Evolutionary conservation across 1,140 invertebrate species (phyloP), one percentile per base, ranked within the genome.

Genomic region (Berghia stephanieae): DNA sequence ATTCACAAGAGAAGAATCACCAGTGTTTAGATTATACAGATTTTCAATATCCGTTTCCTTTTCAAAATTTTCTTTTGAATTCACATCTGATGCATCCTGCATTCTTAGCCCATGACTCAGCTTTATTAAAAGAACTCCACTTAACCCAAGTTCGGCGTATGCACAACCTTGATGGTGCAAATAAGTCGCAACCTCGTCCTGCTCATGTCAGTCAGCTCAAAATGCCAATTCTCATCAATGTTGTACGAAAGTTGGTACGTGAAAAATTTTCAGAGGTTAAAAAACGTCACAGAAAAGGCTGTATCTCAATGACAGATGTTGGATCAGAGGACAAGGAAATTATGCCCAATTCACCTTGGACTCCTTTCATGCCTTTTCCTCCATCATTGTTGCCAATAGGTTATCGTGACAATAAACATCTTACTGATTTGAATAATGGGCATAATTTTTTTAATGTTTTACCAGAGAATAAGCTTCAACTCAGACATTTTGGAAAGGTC

Each of bases 171-270:
- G 80, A 81, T 46, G 77, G 81, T 16, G 69, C 76, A 52, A 81
- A 44, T 34, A 75, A 78, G 71, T 79, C 52, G n/a, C 74, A 63
- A 24, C 77, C 72, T 57, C 73, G 75, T 13, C 78, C 78, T 57
- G 78, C 83, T 8, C 83, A 83, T 74, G 74, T 76, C 43, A 79
- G 85, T 55, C 83, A 88, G 68, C 72, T 85, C 10, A 86, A 83
- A 78, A 78, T 90, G 68, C 88, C 90, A n/a, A 82, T 90, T 52
- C 79, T 90, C 43, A 84, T 83, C 36, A 85, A 89, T 43, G 79
- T 90, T 42, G 88, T 90, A 55, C 86, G 84, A 16, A 88, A 87
- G 78, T 80, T 90, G 44, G 85, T 88, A 21, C 84, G 88, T 79
- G 86, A 91, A 60, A 71, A 52, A 24, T 46, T 78, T 34, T 24